These are phyloP conservation scores for Dastarcus helophoroides DNA, from an alignment of 2,888 invertebrate species.

Conservation along the genomic window DNA sequence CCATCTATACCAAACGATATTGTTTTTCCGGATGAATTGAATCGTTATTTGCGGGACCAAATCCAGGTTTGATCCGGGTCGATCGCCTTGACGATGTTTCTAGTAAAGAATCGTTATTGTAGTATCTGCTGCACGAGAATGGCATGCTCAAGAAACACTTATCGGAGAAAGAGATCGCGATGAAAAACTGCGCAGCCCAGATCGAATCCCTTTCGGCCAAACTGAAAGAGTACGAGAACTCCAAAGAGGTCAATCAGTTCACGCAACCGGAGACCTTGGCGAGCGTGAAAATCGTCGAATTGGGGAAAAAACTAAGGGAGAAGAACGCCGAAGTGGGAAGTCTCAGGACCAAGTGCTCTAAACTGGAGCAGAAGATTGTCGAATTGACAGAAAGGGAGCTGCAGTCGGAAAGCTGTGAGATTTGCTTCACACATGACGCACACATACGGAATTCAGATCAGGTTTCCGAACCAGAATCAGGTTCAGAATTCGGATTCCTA, in stretches of 20 bases:
- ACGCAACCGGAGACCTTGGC: constrained; percentile 44
- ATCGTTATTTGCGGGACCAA: constrained; percentile 46
- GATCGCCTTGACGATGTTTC: neutral
- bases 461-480: too few species aligned
- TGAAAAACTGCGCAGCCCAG: constrained; percentile 38
- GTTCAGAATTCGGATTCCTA: too few species aligned
- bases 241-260: constrained; percentile 39
- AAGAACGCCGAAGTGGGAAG: constrained; percentile 49
- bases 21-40: constrained; percentile 50
- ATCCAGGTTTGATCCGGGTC: constrained; percentile 38
- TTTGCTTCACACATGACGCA: too few species aligned
- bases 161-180: constrained; percentile 39
- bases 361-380: constrained; percentile 41
- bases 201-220: constrained; percentile 38
- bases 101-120: constrained; percentile 13
- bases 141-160: constrained; percentile 43
- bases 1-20: constrained; percentile 38
- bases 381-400: constrained; percentile 29
- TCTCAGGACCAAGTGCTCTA: constrained; percentile 46
- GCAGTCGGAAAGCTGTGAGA: too few species aligned
- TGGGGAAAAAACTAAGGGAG: constrained; percentile 55
- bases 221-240: constrained; percentile 42
- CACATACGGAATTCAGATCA: too few species aligned
- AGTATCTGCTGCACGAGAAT: constrained; percentile 47
- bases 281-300: constrained; percentile 53